These are phyloP conservation scores for Paratilapia polleni DNA, from an alignment of 2,113 vertebrate genomes.

Conservation along the genomic window DNA sequence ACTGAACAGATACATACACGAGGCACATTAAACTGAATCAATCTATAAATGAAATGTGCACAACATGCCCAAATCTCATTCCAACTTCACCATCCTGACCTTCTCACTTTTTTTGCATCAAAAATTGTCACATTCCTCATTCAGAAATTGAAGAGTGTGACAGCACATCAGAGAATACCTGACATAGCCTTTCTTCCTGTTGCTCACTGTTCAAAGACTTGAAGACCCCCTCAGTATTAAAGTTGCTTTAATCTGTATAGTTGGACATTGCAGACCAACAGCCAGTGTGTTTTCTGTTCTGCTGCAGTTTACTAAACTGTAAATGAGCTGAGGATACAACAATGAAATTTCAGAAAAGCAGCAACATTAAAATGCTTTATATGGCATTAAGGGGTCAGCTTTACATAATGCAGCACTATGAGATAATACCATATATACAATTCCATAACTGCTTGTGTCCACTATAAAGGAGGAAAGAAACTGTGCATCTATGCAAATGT, in stretches of 20 bases:
- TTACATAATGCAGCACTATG: constrained; percentile 64
- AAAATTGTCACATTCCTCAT: constrained; percentile 14
- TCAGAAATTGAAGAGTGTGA: constrained; percentile 1
- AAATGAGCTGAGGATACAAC: constrained; percentile 61
- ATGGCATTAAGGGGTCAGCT: constrained; percentile 55
- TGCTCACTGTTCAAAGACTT: background rate
- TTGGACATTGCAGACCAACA: background rate
- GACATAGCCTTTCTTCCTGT: background rate
- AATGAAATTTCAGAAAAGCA: constrained; percentile 60
- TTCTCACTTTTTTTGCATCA: constrained; percentile 29
- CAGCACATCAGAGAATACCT: background rate
- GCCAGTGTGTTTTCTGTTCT: background rate
- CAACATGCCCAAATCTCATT: constrained; percentile 33
- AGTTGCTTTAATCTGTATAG: background rate
- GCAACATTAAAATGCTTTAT: constrained; percentile 59
- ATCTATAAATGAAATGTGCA: constrained; percentile 4
- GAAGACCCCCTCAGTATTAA: background rate
- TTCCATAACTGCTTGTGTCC: constrained; percentile 21
- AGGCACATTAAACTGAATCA: constrained; percentile 4
- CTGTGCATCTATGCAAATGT: background rate
- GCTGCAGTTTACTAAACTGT: constrained; percentile 51
- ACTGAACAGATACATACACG: background rate
- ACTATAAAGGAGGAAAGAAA: background rate
- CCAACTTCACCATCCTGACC: constrained; percentile 15
- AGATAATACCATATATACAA: constrained; percentile 55